Conservation (phyloP, 1,140 invertebrate species). For the Bactericera cockerelli region DNA sequence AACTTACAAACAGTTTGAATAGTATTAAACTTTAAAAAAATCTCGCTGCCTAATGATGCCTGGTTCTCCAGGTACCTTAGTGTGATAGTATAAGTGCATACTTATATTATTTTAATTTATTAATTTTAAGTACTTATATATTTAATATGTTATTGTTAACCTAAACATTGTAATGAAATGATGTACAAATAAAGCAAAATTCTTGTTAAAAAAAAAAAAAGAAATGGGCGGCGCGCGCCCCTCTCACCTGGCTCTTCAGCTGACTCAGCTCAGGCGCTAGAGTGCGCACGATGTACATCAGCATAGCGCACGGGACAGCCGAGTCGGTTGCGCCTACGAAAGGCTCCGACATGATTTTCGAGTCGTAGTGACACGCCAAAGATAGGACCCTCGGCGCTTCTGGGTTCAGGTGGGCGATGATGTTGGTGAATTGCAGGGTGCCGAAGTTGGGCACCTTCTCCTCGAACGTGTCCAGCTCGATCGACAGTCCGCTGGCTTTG, state of each 20-base stretch:
- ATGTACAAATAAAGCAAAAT: too few species aligned
- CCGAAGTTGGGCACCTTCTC: conserved; percentile 57
- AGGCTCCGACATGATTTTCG: conserved; percentile 55
- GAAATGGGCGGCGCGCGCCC: too few species aligned
- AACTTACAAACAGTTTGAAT: conserved; percentile 1
- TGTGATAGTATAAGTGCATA: too few species aligned
- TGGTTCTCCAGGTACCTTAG: too few species aligned
- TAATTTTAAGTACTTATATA: too few species aligned
- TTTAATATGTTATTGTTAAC: too few species aligned
- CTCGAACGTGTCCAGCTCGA: conserved; percentile 59
- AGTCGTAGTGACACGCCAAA: conserved; percentile 91
- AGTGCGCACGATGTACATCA: conserved; percentile 72
- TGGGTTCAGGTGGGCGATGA: conserved; percentile 71
- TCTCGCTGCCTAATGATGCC: too few species aligned
- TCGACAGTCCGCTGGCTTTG: conserved; percentile 48
- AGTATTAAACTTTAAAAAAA: conserved; percentile 1
- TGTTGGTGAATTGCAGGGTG: conserved; percentile 60
- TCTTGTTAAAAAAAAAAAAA: too few species aligned
- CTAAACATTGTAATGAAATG: too few species aligned
- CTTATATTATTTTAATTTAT: too few species aligned
- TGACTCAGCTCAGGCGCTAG: conserved; percentile 42
- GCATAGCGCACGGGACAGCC: conserved; percentile 92
- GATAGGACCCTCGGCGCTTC: conserved; percentile 59
- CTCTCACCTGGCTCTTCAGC: conserved; percentile 33
- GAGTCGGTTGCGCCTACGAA: conserved; percentile 94